These are phyloP conservation scores for Uria aalge DNA, from an alignment of 2,113 vertebrate genomes.

Conservation along the genomic window DNA sequence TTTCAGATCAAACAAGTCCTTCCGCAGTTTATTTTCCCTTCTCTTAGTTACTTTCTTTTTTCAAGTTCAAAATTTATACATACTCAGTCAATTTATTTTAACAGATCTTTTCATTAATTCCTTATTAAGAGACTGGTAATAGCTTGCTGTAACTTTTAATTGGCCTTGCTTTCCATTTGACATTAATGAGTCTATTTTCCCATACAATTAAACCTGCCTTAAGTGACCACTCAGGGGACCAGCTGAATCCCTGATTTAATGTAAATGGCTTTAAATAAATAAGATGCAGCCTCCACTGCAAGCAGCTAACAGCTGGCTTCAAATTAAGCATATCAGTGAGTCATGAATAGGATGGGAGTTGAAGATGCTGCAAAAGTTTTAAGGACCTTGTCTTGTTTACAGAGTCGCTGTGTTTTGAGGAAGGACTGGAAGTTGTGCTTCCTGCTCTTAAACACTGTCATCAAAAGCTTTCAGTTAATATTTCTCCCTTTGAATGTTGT, in stretches of 20 bases:
- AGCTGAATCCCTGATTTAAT: neutral
- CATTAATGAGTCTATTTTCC: constrained; percentile 3
- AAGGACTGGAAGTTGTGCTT: neutral
- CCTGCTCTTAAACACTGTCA: neutral
- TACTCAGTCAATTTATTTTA: neutral
- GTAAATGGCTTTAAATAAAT: neutral
- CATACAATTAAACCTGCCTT: neutral
- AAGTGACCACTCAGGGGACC: neutral
- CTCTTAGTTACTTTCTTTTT: neutral
- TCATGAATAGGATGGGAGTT: neutral
- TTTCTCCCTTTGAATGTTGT: neutral
- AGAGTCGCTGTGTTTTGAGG: neutral
- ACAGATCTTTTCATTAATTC: neutral
- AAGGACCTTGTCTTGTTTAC: neutral
- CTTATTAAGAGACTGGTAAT: neutral
- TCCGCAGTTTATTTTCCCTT: neutral
- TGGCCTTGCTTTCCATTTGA: neutral
- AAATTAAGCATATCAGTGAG: neutral
- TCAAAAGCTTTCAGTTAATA: neutral
- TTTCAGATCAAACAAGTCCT: neutral
- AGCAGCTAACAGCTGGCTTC: neutral
- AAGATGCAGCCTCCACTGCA: neutral
- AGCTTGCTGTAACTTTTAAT: constrained; percentile 15
- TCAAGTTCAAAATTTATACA: neutral
- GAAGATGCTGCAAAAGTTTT: neutral